Base-by-base conservation (phyloP, 2,113 vertebrate genomes). In the Ariopsis seemanni region DNA sequence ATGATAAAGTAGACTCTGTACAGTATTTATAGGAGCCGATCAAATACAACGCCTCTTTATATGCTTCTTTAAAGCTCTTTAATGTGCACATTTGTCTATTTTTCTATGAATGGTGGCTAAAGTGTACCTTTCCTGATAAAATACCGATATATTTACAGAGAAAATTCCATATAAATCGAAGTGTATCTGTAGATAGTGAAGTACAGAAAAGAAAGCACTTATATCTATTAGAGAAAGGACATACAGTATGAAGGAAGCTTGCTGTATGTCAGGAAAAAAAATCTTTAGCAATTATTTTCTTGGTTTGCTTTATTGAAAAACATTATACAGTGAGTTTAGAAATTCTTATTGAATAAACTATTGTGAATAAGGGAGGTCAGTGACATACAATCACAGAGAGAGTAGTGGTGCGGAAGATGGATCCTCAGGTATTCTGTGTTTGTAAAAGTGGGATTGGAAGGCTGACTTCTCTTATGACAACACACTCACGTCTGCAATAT, bases 391-490 rank as follows among this genome's bases (percentile, higher is more conserved):
- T 42, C 42, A 42, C 42, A 42, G 42, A 42, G 42, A 63, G 71
- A 42, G 65, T 86, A 63, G 72, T 90, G 89, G 91, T 92, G 90
- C 90, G 85, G 92, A 91, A 89, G 86, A 91, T 65, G 48, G 84
- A 27, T 62, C 62, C 52, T 42, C 80, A 88, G 90, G 91, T 86
- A 93, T 93, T 91, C 89, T 88, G 71, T 90, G 90, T 91, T 87
- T 91, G 48, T 82, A 88, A 62, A 87, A 82, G 81, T 27, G 72
- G 87, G 88, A 60, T 58, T 53, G 89, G 81, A 78, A 83, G 72
- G 75, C 65, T 85, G 57, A 57, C 69, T 84, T 82, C 50, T 71
- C 52, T 87, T 90, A 71, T 84, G 84, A 90, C 89, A 89, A 92
- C 89, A 91, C 79, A 30, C 72, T 88, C 74, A 69, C 74, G 79